Evolutionary conservation across 2,113 vertebrate genomes (phyloP), one percentile per base, ranked within the genome.

Genomic region (Oncorhynchus keta): DNA sequence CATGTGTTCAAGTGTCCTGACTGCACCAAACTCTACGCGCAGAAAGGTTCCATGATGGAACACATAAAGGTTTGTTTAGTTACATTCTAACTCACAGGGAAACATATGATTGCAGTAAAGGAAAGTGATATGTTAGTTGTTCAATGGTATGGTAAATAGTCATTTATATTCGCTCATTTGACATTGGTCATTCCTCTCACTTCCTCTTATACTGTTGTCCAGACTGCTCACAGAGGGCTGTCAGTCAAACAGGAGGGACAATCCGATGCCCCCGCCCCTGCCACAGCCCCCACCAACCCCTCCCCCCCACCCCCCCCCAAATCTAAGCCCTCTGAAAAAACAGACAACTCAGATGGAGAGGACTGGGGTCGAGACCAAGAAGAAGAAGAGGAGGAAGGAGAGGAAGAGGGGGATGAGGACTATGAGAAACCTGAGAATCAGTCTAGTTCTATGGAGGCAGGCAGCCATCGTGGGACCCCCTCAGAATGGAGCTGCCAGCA

Each of bases 1-100:
- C 96, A 95, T 0, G 97, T 99, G 79, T 99, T 98, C 87, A 98
- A 98, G 92, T 99, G 97, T 79, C 97, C 96, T 0, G 95, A 97
- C 85, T 99, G 97, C 92, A 97, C 96, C 2, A 95, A 98, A 86
- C 96, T 99, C 69, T 99, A 97, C 18, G 97, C 97, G 39, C 97
- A 98, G 89, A 98, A 97, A 77, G 93, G 93, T 55, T 97, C 97
- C 49, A 98, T 99, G 94, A 91, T 98, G 91, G 97, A 98, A 78
- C 97, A 99, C 69, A 94, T 98, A 45, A 98, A 97, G 96, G 97
- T 98, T 75, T 1, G 80, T 85, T 70, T 59, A 55, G 12, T 55
- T 55, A 55, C 51, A 18, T 18, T 68, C 20, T 18, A 3, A 55
- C 49, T 18, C 51, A 55, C 16, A 39, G 39, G 39, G 11, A 51